These are phyloP conservation scores for Okamejei kenojei DNA, from an alignment of 2,797 vertebrate genomes.

Conservation along the genomic window DNA sequence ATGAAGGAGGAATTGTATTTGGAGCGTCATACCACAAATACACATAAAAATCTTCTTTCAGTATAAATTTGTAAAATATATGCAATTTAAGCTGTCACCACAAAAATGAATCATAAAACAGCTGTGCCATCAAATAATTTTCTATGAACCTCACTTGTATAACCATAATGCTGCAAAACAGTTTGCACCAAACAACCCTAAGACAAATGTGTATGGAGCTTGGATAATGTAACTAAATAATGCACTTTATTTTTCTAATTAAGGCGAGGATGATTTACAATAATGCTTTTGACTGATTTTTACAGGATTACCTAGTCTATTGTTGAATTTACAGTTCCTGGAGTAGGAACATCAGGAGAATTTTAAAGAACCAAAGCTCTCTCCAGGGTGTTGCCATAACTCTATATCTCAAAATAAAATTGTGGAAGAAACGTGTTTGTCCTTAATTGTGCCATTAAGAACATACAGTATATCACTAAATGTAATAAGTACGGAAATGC, in stretches of 20 bases:
- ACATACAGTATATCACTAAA: neutral
- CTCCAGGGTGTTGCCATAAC: neutral
- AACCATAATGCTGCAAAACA: neutral
- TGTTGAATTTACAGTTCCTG: neutral
- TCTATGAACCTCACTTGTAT: neutral
- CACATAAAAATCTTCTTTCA: neutral
- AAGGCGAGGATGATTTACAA: neutral
- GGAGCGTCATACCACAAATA: neutral
- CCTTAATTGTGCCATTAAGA: neutral
- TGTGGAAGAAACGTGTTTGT: no score
- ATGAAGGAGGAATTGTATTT: neutral
- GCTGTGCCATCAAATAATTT: neutral
- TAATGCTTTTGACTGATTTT: neutral
- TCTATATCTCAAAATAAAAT: neutral
- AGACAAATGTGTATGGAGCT: neutral
- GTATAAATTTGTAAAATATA: neutral
- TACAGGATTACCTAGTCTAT: neutral
- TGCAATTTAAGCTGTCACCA: neutral
- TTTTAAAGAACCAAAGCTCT: neutral
- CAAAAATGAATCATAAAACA: neutral
- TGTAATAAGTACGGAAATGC: neutral
- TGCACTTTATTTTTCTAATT: constrained; percentile 17
- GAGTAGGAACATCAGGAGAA: neutral
- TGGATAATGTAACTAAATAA: constrained; percentile 26
- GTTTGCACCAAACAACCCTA: neutral